Percentiles rank a stretch among this genome's conserved stretches.
Evolutionary conservation across 2,113 vertebrate species (phyloP).

Genomic region (Hippocampus mohnikei): DNA sequence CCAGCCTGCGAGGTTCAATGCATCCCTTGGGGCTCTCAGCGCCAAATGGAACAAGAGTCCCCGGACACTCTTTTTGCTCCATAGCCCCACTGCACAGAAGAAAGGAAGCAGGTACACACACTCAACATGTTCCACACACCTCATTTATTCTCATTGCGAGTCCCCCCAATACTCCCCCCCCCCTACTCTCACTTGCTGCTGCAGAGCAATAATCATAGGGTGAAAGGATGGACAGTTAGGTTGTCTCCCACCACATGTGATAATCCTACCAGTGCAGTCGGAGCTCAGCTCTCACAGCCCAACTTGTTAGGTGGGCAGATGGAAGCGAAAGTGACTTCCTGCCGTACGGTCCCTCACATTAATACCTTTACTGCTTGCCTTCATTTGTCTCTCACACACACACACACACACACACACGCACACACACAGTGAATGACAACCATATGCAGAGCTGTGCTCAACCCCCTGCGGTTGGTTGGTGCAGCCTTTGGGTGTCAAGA

Average conservation of each 20-base stretch:
- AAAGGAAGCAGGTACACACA: slow-evolving; percentile 44
- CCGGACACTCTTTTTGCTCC: slow-evolving; percentile 60
- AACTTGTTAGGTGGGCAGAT: slow-evolving; percentile 63
- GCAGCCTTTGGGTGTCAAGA: slow-evolving; percentile 54
- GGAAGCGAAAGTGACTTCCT: slow-evolving; percentile 61
- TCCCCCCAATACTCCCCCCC: slow-evolving; percentile 33
- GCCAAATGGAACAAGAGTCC: slow-evolving; percentile 66
- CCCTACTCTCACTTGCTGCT: slow-evolving; percentile 16
- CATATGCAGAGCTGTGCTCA: slow-evolving; percentile 65
- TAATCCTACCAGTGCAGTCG: slow-evolving; percentile 55
- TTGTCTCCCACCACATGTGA: slow-evolving; percentile 61
- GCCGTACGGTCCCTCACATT: slow-evolving; percentile 57
- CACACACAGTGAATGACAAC: slow-evolving; percentile 66
- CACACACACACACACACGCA: slow-evolving; percentile 44
- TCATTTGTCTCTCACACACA: slow-evolving; percentile 62
- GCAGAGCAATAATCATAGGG: slow-evolving; percentile 57
- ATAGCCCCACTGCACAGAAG: slow-evolving; percentile 38
- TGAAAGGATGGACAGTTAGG: slow-evolving; percentile 29
- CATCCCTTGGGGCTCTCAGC: slow-evolving; percentile 64
- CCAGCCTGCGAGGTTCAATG: slow-evolving; percentile 70
- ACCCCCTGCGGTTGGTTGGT: slow-evolving; percentile 57
- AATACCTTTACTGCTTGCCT: slow-evolving; percentile 56
- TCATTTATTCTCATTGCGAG: slow-evolving; percentile 69
- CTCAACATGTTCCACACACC: slow-evolving; percentile 37
- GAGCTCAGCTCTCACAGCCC: slow-evolving; percentile 51